phyloP scores from a whole-genome alignment of 1,140 invertebrate species.

The Cyclargus thomasi region DNA sequence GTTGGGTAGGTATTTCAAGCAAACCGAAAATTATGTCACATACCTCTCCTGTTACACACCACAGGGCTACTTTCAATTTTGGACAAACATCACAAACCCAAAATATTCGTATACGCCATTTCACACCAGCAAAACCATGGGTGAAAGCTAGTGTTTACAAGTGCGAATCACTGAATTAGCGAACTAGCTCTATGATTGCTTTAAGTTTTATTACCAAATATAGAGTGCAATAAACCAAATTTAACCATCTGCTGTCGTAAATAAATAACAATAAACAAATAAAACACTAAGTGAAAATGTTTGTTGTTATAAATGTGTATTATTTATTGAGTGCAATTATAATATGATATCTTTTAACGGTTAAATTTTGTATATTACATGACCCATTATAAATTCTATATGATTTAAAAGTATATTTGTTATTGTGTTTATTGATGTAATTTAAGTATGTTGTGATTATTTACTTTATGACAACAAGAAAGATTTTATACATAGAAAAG shows the following conservation, averaged over 20 bases:
- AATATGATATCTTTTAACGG: neutral
- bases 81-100: no score
- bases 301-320: neutral
- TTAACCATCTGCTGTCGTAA: neutral
- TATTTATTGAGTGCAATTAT: neutral
- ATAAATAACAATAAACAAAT: neutral
- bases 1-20: no score
- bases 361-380: neutral
- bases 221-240: neutral
- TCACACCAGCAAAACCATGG: no score
- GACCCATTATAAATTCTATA: neutral
- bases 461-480: no score
- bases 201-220: slow-evolving; percentile 1
- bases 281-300: neutral
- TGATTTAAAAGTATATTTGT: neutral
- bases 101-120: no score
- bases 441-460: no score
- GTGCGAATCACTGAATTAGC: neutral
- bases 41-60: no score
- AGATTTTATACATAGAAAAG: no score
- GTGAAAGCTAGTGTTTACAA: no score
- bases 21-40: no score
- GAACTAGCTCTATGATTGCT: neutral
- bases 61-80: no score
- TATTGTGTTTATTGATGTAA: no score